These are phyloP conservation scores for Drosophila pachea DNA, from an alignment of 1,140 invertebrate species.

Conservation along the genomic window DNA sequence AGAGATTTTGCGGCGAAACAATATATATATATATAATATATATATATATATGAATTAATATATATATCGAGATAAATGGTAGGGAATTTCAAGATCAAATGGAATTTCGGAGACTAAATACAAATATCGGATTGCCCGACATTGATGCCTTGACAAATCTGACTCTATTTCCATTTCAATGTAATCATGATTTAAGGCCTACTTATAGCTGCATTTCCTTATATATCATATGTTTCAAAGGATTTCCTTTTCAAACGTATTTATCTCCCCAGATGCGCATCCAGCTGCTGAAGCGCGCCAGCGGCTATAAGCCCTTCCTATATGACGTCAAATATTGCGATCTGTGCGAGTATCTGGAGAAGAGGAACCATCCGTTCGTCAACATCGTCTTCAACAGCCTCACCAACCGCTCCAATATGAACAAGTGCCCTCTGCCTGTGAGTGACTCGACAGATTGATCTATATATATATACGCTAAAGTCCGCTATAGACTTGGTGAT, in stretches of 20 bases:
- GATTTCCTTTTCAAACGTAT: no score
- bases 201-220: no score
- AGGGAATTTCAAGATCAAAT: not conserved
- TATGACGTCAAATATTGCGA: constrained; percentile 58
- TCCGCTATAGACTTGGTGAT: no score
- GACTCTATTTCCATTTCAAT: no score
- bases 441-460: constrained; percentile 7
- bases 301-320: constrained; percentile 66
- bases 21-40: no score
- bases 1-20: not conserved
- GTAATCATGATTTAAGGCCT: no score
- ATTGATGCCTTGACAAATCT: no score
- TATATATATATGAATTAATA: no score
- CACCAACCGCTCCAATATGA: constrained; percentile 50
- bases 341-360: constrained; percentile 65
- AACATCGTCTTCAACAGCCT: constrained; percentile 66
- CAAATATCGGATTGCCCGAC: no score
- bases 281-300: constrained; percentile 63
- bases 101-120: not conserved
- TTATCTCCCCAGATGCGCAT: constrained; percentile 59
- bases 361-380: constrained; percentile 66
- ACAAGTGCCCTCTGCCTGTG: constrained; percentile 57
- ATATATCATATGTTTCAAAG: no score
- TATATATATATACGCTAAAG: no score
- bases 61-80: not conserved